Conservation (phyloP, 2,113 vertebrate species). For the Asarcornis scutulata region DNA sequence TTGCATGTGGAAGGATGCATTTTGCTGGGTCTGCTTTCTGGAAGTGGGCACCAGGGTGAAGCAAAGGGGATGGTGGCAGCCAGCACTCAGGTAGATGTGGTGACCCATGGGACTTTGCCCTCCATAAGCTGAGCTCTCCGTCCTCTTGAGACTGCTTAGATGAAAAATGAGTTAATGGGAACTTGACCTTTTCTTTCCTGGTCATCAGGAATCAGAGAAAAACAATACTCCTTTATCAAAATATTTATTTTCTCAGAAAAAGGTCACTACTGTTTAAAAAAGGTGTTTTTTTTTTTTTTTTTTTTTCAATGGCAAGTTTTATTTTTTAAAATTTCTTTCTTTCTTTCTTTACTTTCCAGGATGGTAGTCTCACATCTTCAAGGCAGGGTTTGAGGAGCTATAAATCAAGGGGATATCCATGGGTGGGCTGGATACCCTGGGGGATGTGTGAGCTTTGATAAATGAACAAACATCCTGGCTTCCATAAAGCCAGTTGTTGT, state of each 20-base stretch:
- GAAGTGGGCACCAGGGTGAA: accelerated
- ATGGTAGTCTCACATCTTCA: neutral
- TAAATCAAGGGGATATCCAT: neutral
- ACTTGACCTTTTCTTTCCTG: slow-evolving; percentile 23
- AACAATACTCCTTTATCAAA: slow-evolving; percentile 24
- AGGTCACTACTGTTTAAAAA: slow-evolving; percentile 22
- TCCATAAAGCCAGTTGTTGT: neutral
- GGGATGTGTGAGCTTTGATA: neutral
- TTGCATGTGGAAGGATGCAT: accelerated
- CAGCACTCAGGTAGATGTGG: accelerated
- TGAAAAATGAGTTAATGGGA: slow-evolving; percentile 1
- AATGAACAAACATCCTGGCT: neutral
- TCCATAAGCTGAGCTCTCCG: neutral
- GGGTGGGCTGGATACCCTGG: neutral
- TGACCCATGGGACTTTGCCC: neutral
- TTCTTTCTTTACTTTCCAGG: neutral
- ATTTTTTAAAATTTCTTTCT: neutral
- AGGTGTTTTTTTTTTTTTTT: neutral
- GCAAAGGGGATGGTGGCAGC: neutral
- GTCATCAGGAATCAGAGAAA: neutral
- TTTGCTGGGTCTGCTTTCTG: neutral
- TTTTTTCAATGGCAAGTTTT: neutral
- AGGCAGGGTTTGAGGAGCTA: neutral
- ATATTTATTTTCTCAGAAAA: slow-evolving; percentile 23
- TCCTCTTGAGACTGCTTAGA: neutral